Base-by-base conservation (phyloP, 2,797 vertebrate genomes). In the Galagoides demidoff region DNA sequence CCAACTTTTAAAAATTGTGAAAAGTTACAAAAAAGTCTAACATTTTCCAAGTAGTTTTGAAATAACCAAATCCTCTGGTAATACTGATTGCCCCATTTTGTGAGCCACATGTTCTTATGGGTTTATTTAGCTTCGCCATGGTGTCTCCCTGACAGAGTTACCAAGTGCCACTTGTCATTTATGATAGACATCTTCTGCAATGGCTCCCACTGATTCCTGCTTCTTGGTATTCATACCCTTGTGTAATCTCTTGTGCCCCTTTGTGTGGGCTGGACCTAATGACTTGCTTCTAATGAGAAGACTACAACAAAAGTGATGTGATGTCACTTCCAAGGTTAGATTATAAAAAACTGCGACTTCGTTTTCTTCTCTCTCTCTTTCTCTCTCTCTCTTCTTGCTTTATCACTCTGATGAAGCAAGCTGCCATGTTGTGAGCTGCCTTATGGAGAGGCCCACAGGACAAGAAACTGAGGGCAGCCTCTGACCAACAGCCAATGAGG, bases 391-490 rank as follows among this genome's bases (percentile, higher is more conserved):
- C 61, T 71, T 77, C 71, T 96, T 94, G 78, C 89, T 95, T 82
- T 66, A 92, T 85, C 76, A 49, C 73, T 95, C 59, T 92, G 49
- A 73, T 95, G 83, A 96, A 94, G 63, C 88, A 93, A 88, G 61
- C 88, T 93, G 71, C 88, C 39, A 37, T 87, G 14, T 83, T 92
- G 64, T 95, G 61, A 89, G 52, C 55, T 92, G 45, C 77, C n/a
- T n/a, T 71, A 2, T 92, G 55, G 49, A 93, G 85, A 92, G 34
- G 70, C 27, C 52, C 83, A 94, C 39, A 37, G 85, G 55, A 55
- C 12, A 81, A 92, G 77, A 61, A 88, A 82, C 23, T 49, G 39
- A 92, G 78, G 74, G 74, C 34, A 90, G 39, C 89, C 45, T 94
- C 78, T 2, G 4, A 23, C 93, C 64, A 89, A 68, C 78, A 91